Conservation (phyloP, 1,140 invertebrate species). For the Papilio glaucus region DNA sequence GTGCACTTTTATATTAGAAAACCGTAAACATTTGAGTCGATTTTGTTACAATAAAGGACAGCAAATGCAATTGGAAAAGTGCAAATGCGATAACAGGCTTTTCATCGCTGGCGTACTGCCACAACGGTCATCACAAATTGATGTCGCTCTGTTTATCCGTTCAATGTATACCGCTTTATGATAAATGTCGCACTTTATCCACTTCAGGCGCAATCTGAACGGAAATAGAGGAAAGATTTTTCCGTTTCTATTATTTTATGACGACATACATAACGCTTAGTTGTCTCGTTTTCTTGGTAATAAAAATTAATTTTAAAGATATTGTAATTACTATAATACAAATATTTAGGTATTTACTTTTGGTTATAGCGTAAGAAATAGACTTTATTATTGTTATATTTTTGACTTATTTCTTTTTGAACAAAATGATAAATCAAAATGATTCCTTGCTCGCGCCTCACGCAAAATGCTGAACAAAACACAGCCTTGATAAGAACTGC, state of each 20-base stretch:
- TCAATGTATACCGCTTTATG: slow-evolving; percentile 28
- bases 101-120: slow-evolving; percentile 22
- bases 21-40: background rate
- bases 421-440: no score
- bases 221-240: slow-evolving; percentile 31
- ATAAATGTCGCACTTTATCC: slow-evolving; percentile 32
- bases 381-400: background rate
- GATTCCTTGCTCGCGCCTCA: no score
- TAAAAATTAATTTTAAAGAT: background rate
- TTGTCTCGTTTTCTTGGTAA: slow-evolving; percentile 1
- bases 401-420: background rate
- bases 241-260: slow-evolving; percentile 12
- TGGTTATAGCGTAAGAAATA: no score
- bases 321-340: no score
- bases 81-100: slow-evolving; percentile 9
- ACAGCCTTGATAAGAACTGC: no score
- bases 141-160: slow-evolving; percentile 30
- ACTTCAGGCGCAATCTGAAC: slow-evolving; percentile 26
- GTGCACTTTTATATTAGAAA: background rate
- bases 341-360: no score
- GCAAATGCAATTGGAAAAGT: slow-evolving; percentile 3
- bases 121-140: slow-evolving; percentile 28
- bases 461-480: no score
- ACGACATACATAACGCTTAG: slow-evolving; percentile 10
- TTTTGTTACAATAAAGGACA: slow-evolving; percentile 1